A percentile compares a stretch with the other conserved stretches of the same genome.
These are phyloP conservation scores for Drosophila kikkawai DNA, from an alignment of 1,140 invertebrate genomes.

Conservation along the genomic window DNA sequence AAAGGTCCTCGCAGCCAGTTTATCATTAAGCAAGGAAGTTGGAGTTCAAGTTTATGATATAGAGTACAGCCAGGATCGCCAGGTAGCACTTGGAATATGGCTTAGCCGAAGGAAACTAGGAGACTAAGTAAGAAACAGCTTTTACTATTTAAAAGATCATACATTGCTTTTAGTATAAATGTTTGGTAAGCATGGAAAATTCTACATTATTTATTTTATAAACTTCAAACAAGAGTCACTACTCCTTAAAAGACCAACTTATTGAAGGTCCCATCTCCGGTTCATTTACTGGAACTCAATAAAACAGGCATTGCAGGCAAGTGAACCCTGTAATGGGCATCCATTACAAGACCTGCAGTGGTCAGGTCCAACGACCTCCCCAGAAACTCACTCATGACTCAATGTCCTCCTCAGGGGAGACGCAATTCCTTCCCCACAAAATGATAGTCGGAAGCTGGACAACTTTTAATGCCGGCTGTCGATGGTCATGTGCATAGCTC, in stretches of 20 bases:
- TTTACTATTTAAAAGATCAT: background rate
- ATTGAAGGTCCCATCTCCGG: background rate
- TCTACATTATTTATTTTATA: background rate
- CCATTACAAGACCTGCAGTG: conserved; percentile 32
- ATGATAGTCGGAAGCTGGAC: conserved; percentile 32
- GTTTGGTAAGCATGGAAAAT: too few species aligned
- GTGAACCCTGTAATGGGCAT: conserved; percentile 27
- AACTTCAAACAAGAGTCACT: background rate
- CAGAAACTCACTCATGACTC: conserved; percentile 13
- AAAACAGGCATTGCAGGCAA: conserved; percentile 3
- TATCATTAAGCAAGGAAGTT: conserved; percentile 19
- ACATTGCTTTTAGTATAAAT: too few species aligned
- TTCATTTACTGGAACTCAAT: conserved; percentile 10
- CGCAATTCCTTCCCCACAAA: background rate
- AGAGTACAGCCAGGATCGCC: background rate
- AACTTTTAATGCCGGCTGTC: conserved; percentile 56
- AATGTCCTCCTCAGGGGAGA: conserved; percentile 27
- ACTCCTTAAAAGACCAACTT: background rate
- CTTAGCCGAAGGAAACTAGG: too few species aligned
- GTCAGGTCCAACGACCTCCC: conserved; percentile 1
- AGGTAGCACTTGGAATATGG: background rate
- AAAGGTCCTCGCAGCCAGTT: conserved; percentile 28
- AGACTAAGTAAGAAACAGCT: background rate
- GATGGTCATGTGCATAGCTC: conserved; percentile 74
- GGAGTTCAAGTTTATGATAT: background rate